A percentile compares a stretch with the other conserved stretches of the same genome.
These are phyloP conservation scores for Ictalurus furcatus DNA, from an alignment of 2,113 vertebrate species.

Conservation along the genomic window DNA sequence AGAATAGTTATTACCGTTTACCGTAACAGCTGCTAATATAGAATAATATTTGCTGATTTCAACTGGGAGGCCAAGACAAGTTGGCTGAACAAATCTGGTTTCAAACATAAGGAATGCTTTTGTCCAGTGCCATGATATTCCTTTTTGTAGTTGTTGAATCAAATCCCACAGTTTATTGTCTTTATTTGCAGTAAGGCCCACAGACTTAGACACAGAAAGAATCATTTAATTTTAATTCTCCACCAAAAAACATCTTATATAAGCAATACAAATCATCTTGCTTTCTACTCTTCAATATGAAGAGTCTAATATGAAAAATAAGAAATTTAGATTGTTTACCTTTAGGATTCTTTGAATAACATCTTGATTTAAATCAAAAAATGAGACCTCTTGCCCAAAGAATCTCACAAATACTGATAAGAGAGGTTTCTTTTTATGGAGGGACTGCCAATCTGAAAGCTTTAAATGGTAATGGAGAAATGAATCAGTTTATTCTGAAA, in stretches of 20 bases:
- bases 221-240: neutral
- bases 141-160: slow-evolving; percentile 64
- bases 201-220: slow-evolving; percentile 47
- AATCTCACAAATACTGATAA: slow-evolving; percentile 59
- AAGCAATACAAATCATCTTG: neutral
- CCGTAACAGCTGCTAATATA: slow-evolving; percentile 55
- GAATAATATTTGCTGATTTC: slow-evolving; percentile 77
- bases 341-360: slow-evolving; percentile 56
- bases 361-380: slow-evolving; percentile 63
- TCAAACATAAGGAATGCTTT: slow-evolving; percentile 67
- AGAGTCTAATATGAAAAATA: neutral
- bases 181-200: slow-evolving; percentile 61
- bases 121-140: slow-evolving; percentile 66
- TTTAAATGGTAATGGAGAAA: slow-evolving; percentile 40
- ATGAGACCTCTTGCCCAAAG: slow-evolving; percentile 73
- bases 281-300: neutral
- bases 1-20: slow-evolving; percentile 65
- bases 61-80: slow-evolving; percentile 69
- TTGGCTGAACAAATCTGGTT: slow-evolving; percentile 70
- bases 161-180: slow-evolving; percentile 58
- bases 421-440: slow-evolving; percentile 61
- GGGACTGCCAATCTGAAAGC: slow-evolving; percentile 66
- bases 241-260: neutral
- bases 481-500: neutral
- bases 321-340: slow-evolving; percentile 55